These are phyloP conservation scores for Lagopus leucura DNA, from an alignment of 2,113 vertebrate genomes.

Conservation along the genomic window DNA sequence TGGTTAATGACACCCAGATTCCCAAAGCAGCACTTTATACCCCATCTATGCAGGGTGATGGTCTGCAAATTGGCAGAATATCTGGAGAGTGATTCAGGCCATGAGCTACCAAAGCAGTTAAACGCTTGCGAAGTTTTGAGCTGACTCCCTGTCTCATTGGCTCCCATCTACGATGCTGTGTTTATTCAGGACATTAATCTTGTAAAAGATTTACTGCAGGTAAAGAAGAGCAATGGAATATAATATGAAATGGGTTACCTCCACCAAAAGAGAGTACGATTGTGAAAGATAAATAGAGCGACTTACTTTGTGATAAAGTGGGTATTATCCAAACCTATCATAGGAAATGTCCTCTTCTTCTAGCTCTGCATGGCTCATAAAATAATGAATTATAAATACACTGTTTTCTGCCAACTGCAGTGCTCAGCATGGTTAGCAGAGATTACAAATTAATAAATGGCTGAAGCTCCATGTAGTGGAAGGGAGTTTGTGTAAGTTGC, in stretches of 20 bases:
- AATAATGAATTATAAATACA: slow-evolving; percentile 22
- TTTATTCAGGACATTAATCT: background rate
- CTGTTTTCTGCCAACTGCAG: slow-evolving; percentile 18
- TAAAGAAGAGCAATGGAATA: background rate
- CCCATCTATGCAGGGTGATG: background rate
- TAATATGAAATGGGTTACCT: background rate
- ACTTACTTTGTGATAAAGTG: slow-evolving; percentile 32
- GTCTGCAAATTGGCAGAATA: background rate
- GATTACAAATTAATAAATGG: slow-evolving; percentile 24
- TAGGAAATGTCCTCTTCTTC: background rate
- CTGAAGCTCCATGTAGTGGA: background rate
- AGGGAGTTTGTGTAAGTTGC: background rate
- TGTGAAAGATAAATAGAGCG: background rate
- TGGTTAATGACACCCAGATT: background rate
- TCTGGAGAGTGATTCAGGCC: background rate
- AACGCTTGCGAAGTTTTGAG: background rate
- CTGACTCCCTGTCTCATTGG: background rate
- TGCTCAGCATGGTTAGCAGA: slow-evolving; percentile 7
- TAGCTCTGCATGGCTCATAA: background rate
- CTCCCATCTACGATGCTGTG: background rate
- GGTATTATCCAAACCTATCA: slow-evolving; percentile 26
- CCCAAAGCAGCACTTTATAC: background rate
- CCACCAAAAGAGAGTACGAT: background rate
- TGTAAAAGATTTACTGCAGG: slow-evolving; percentile 10
- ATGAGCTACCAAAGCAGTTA: background rate